Evolutionary conservation across 1,140 invertebrate genomes (phyloP).

Genomic region (Zelostemma sp.): DNA sequence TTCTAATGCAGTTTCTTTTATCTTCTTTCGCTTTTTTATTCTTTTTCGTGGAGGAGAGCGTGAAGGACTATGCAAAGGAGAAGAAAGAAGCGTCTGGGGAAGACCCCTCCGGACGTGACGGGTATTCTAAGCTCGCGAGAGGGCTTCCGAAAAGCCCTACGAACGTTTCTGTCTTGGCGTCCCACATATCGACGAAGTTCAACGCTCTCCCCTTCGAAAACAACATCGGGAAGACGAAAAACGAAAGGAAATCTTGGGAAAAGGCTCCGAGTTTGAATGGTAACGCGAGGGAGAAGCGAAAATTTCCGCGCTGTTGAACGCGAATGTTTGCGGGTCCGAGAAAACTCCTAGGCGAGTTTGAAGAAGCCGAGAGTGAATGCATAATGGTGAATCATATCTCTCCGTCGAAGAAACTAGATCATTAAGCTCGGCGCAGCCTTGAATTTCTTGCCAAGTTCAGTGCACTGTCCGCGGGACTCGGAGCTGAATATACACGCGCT

Average conservation of each 20-base stretch:
- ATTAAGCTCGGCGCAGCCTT: conserved; percentile 63
- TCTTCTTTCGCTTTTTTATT: not conserved
- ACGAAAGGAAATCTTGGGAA: too few species aligned
- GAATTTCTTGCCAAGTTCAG: conserved; percentile 68
- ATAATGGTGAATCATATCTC: conserved; percentile 61
- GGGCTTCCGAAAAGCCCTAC: conserved; percentile 44
- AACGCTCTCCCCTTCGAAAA: conserved; percentile 7
- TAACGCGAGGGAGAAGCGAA: conserved; percentile 2
- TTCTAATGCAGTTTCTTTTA: conserved; percentile 31
- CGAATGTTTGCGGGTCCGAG: conserved; percentile 12
- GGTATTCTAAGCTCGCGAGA: conserved; percentile 32
- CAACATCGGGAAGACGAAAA: not conserved
- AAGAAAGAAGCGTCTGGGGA: conserved; percentile 12
- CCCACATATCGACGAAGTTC: not conserved
- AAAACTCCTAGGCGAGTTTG: conserved; percentile 11
- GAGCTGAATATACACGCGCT: conserved; percentile 35
- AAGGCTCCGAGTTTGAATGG: too few species aligned
- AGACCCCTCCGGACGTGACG: conserved; percentile 28
- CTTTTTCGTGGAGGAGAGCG: not conserved
- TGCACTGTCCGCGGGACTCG: conserved; percentile 56
- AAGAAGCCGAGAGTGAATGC: conserved; percentile 41
- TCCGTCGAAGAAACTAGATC: conserved; percentile 62
- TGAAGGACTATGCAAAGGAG: conserved; percentile 20
- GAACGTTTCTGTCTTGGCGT: conserved; percentile 28
- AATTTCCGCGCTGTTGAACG: conserved; percentile 15